Percentiles rank a stretch among this genome's conserved stretches.
Conservation (phyloP, 1,140 invertebrate species). For the Ceratoteleas bidentatus region DNA sequence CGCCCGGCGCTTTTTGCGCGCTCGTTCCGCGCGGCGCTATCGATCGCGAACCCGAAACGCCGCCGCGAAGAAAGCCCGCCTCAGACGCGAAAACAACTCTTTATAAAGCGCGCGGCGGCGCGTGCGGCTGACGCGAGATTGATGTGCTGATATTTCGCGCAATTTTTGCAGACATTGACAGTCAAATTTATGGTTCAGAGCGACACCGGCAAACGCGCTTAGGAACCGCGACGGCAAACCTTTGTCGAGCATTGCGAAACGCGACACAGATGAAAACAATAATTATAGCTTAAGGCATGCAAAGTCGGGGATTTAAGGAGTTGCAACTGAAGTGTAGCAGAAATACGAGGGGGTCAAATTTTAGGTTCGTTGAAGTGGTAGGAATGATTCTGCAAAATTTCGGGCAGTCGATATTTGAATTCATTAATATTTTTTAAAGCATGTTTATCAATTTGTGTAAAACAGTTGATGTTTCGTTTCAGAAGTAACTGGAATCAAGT, state of each 20-base stretch:
- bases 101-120: conserved; percentile 37
- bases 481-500: no score
- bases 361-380: no score
- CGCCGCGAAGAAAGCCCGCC: conserved; percentile 16
- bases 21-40: conserved; percentile 11
- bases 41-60: conserved; percentile 35
- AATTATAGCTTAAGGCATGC: not conserved
- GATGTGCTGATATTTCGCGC: conserved; percentile 46
- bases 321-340: no score
- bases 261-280: not conserved
- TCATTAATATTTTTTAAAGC: no score
- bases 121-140: conserved; percentile 46
- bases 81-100: conserved; percentile 33
- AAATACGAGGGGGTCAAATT: no score
- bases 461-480: no score
- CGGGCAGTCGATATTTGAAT: no score
- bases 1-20: conserved; percentile 15
- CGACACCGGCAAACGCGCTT: not conserved
- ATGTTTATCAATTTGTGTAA: no score
- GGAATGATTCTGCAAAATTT: no score
- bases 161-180: conserved; percentile 50
- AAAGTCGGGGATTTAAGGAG: no score
- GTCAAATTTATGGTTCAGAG: conserved; percentile 44
- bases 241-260: not conserved
- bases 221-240: conserved; percentile 10